Evolutionary conservation across 2,888 invertebrate genomes (phyloP), one percentile per base, ranked within the genome.

Genomic region (Noctua janthina): DNA sequence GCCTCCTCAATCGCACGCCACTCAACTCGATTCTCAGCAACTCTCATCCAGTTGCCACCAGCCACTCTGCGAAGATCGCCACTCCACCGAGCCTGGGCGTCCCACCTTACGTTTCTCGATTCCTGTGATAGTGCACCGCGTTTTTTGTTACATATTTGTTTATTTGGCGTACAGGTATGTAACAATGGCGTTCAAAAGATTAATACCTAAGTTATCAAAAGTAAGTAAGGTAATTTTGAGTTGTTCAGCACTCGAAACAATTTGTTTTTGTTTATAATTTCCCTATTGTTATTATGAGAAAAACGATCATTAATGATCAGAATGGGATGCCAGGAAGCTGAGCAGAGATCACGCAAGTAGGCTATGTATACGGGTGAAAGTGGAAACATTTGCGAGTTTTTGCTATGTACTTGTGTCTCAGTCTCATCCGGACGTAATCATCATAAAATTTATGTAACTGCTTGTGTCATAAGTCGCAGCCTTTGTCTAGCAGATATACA

Each of bases 261-360:
- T 35, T 43, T 15, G 11, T 81, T 62, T 39, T 54, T 17, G 13
- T 74, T 54, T 39, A 6, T 49, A 46, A 67, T 82, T 71, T 76
- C 76, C 51, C 83, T 72, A 68, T 72, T 82, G 67, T 77, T 72
- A 81, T 75, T 39, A 46, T 77, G 62, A 39, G 83, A 75, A 81
- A 39, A 81, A 46, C 56, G 35, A 71, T 71, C 1, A 76, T 62
- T 67, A 54, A 67, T 71, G 20, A 81, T 76, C 23, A 20, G 67
- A 82, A 59, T 76, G 17, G 71, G 56, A 76, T 67, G 71, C n/a
- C 23, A 67, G 82, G 83, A 77, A 82, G 62, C 62, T 29, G 62
- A 64, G 49, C 54, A 62, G 54, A 77, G 68, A 68, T 82, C 83
- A 82, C 72, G 83, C 82, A 49, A 77, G 46, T 68, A 39, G 23